A percentile compares a stretch with the other conserved stretches of the same genome.
Evolutionary conservation across 2,888 invertebrate genomes (phyloP).

Genomic region (Dolichopus griseipennis): DNA sequence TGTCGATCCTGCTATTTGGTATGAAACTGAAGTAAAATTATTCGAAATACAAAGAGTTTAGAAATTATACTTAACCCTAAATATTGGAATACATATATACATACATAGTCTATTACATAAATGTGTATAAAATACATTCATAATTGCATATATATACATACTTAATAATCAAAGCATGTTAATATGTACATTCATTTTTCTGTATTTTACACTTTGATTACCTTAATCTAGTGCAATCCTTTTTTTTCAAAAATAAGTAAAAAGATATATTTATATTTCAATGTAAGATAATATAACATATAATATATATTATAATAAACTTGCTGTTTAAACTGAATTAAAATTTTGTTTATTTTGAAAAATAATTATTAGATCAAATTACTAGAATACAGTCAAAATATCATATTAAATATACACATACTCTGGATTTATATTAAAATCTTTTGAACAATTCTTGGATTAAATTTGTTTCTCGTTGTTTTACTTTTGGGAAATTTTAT

Average conservation of each 20-base stretch:
- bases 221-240: not conserved
- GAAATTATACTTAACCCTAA: not conserved
- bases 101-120: too few species aligned
- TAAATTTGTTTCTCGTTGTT: too few species aligned
- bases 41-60: constrained; percentile 96
- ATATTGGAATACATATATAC: too few species aligned
- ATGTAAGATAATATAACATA: not conserved
- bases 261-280: constrained; percentile 1
- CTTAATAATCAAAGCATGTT: not conserved
- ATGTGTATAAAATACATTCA: not conserved
- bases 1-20: constrained; percentile 98
- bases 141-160: not conserved
- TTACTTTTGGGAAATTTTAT: too few species aligned
- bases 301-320: not conserved
- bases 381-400: too few species aligned
- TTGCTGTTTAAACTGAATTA: not conserved
- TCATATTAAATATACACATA: too few species aligned
- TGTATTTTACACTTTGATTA: constrained; percentile 4
- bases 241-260: not conserved
- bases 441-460: too few species aligned
- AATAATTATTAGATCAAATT: too few species aligned
- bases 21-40: constrained; percentile 96
- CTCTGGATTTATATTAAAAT: too few species aligned
- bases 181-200: not conserved
- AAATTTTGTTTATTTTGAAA: too few species aligned